phyloP scores from a whole-genome alignment of 2,888 invertebrate genomes.

The Spatulosminthurus flaviceps region DNA sequence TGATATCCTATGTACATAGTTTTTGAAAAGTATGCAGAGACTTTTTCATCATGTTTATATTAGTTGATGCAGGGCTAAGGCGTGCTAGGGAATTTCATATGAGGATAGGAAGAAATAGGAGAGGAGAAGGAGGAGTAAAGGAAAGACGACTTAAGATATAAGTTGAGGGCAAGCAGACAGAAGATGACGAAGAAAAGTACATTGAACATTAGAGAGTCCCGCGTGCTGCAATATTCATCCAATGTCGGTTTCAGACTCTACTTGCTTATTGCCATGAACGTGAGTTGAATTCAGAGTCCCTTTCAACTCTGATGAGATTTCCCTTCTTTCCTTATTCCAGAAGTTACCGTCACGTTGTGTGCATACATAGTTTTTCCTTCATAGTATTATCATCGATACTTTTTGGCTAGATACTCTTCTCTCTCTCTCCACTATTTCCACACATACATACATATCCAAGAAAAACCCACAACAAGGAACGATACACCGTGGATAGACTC shows the following conservation, averaged over 20 bases:
- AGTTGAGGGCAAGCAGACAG: not conserved
- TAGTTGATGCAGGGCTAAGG: too few relatives aligned
- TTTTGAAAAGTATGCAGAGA: too few relatives aligned
- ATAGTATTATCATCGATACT: conserved; percentile 22
- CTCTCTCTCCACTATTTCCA: too few relatives aligned
- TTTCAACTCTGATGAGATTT: conserved; percentile 64
- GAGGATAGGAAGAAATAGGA: not conserved
- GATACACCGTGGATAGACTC: not conserved
- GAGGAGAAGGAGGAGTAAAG: not conserved
- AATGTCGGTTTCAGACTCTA: conserved; percentile 60
- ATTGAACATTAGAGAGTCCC: conserved; percentile 39
- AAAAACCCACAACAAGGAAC: conserved; percentile 3
- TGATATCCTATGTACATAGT: too few relatives aligned
- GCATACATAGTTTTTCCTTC: conserved; percentile 15
- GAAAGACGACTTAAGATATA: conserved; percentile 18
- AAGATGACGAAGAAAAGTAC: conserved; percentile 38
- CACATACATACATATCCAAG: not conserved
- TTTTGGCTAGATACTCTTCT: conserved; percentile 16
- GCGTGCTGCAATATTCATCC: conserved; percentile 63
- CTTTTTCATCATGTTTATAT: too few relatives aligned
- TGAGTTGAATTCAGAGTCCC: conserved; percentile 63
- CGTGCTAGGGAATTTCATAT: not conserved
- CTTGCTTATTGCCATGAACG: conserved; percentile 64
- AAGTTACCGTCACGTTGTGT: conserved; percentile 32
- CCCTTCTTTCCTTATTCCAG: conserved; percentile 47